These are phyloP conservation scores for Ophiodon elongatus DNA, from an alignment of 2,113 vertebrate genomes.

Conservation along the genomic window DNA sequence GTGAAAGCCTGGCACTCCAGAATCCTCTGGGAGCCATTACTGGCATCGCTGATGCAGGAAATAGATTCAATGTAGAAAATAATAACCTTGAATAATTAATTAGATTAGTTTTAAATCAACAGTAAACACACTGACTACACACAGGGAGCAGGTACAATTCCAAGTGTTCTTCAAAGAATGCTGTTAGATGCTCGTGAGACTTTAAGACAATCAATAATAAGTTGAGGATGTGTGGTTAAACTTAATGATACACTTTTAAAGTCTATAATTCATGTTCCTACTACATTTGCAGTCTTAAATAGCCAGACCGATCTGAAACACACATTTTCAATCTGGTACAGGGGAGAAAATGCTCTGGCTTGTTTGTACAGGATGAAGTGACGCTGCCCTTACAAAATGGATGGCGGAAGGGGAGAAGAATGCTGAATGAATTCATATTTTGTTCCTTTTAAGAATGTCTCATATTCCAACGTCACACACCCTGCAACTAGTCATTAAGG, in stretches of 20 bases:
- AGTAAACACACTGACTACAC: constrained; percentile 64
- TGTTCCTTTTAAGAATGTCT: background rate
- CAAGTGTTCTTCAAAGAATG: constrained; percentile 61
- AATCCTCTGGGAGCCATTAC: constrained; percentile 84
- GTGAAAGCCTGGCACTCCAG: constrained; percentile 64
- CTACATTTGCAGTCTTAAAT: constrained; percentile 3
- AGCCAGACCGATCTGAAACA: background rate
- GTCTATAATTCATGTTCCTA: constrained; percentile 26
- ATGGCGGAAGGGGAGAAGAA: background rate
- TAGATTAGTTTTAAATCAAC: constrained; percentile 82
- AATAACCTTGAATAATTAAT: constrained; percentile 87
- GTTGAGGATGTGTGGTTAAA: constrained; percentile 52
- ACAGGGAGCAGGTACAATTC: constrained; percentile 62
- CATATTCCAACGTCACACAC: background rate
- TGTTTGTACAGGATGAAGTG: background rate
- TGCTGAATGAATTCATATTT: background rate
- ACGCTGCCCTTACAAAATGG: background rate
- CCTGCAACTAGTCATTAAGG: background rate
- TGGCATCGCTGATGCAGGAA: constrained; percentile 85
- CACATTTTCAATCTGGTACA: background rate
- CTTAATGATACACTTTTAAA: constrained; percentile 54
- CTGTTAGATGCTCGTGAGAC: constrained; percentile 50
- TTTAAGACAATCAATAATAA: constrained; percentile 64
- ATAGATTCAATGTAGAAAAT: constrained; percentile 85
- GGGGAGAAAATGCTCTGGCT: background rate